phyloP scores from a whole-genome alignment of 1,140 invertebrate genomes.

The Tigriopus japonicus region DNA sequence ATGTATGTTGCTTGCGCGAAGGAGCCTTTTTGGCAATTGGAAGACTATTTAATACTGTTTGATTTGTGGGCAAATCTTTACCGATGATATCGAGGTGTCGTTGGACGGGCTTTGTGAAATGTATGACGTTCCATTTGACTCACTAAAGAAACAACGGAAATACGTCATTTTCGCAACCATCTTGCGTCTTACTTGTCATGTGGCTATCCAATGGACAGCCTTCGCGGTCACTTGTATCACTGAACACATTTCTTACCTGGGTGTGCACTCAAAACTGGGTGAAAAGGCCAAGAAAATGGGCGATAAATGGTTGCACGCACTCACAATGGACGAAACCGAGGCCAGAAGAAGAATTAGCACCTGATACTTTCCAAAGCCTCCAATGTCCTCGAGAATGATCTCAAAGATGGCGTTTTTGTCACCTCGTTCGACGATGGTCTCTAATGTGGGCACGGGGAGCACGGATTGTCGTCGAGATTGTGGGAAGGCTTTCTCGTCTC shows the following conservation, averaged over 20 bases:
- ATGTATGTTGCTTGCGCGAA: too few species aligned
- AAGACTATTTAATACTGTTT: too few species aligned
- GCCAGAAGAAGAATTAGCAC: neutral
- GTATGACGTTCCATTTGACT: too few species aligned
- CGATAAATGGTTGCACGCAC: neutral
- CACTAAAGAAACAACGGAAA: too few species aligned
- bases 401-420: neutral
- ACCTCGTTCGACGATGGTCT: neutral
- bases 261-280: neutral
- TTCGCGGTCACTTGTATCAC: neutral
- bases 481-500: too few species aligned
- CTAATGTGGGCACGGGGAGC: too few species aligned
- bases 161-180: neutral
- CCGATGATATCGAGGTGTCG: too few species aligned
- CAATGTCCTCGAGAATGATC: neutral
- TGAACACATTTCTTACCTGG: neutral
- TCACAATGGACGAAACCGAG: neutral
- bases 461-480: too few species aligned
- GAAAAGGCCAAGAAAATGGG: neutral
- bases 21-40: too few species aligned
- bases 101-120: too few species aligned
- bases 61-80: too few species aligned
- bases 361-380: neutral
- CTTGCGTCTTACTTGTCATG: neutral
- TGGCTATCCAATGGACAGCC: neutral